Evolutionary conservation across 2,113 vertebrate species (phyloP), one percentile per base, ranked within the genome.

Genomic region (Eublepharis macularius): DNA sequence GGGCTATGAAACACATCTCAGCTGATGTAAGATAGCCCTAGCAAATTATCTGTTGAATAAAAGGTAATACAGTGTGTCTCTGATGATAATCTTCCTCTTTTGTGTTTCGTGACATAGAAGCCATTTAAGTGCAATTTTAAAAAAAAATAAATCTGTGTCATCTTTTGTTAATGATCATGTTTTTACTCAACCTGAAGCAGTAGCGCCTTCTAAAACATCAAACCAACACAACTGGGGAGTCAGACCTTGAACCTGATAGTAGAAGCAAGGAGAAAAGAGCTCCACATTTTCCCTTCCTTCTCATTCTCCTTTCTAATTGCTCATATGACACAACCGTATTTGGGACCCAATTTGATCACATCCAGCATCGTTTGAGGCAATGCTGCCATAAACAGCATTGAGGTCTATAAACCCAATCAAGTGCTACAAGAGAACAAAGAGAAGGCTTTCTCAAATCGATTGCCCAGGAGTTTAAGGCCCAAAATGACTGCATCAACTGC

Each of bases 41-140:
- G 84, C 49, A 92, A 94, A 93, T 94, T 87, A 83, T 34, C 75
- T 90, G 79, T 86, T 91, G 91, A 90, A 92, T 94, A 92, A 94
- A 81, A 89, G 88, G 92, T 92, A 93, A 94, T 92, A 93, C 88
- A 92, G 83, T 90, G 87, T 83, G 87, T 81, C 75, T 87, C 41
- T 89, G 86, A 80, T 91, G 90, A 92, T 91, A 93, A 91, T 92
- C 89, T 88, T 90, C 85, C 90, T 85, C 84, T 87, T 91, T 90
- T 94, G 91, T 89, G 92, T 88, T 91, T 88, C 91, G 86, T 74
- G 87, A 54, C 81, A 74, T 92, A 90, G 93, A 90, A 93, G 74
- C 76, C 83, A 88, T 92, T 92, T 91, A 90, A 92, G 83, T 39
- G 80, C 77, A 87, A 77, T 94, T 94, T 90, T 36, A 36, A 90